These are phyloP conservation scores for Centropus unirufus DNA, from an alignment of 2,113 vertebrate species.

Conservation along the genomic window DNA sequence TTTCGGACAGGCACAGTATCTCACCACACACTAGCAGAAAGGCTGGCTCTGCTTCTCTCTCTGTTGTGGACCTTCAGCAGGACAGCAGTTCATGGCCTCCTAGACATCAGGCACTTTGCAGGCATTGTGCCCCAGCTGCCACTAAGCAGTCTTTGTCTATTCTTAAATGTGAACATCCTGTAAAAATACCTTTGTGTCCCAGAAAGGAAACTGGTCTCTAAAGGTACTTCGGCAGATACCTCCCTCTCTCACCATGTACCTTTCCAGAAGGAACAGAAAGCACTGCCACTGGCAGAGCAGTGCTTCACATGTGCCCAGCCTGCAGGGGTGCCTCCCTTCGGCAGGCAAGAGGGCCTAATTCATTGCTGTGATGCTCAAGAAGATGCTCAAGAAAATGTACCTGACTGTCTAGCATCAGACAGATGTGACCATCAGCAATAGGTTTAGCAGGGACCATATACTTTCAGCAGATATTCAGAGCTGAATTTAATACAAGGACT, in stretches of 20 bases:
- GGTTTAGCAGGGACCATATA: not conserved
- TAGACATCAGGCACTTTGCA: accelerated
- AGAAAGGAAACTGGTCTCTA: not conserved
- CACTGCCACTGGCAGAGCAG: not conserved
- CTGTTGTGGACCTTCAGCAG: not conserved
- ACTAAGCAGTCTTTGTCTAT: not conserved
- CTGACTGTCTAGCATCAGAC: not conserved
- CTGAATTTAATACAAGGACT: not conserved
- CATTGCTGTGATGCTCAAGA: not conserved
- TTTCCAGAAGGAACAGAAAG: not conserved
- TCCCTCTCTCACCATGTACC: accelerated
- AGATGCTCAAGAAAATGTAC: not conserved
- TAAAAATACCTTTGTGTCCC: not conserved
- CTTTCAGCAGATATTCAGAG: not conserved
- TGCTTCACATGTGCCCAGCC: not conserved
- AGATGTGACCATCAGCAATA: not conserved
- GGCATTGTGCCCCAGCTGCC: not conserved
- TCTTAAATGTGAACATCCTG: not conserved
- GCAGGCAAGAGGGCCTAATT: not conserved
- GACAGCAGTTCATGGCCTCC: not conserved
- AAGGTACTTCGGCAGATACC: not conserved
- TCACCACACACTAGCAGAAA: not conserved
- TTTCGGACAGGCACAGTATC: accelerated
- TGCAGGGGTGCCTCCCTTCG: not conserved
- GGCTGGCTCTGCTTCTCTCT: not conserved